Percentiles rank a stretch among this genome's conserved stretches.
Conservation (phyloP, 35 echinoderm and acorn worm genomes). For the Eucidaris tribuloides region DNA sequence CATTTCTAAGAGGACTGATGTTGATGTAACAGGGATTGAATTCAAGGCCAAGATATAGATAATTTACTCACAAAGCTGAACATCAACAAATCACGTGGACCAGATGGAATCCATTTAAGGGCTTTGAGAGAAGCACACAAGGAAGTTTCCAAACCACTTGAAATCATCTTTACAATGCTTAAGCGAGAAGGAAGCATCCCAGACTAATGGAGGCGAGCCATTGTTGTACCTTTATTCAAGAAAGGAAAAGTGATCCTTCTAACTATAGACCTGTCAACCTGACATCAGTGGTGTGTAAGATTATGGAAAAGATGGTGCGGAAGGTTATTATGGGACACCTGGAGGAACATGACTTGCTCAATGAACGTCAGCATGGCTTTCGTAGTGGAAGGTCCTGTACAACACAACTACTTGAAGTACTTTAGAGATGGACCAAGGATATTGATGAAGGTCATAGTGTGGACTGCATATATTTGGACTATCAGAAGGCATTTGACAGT, state of each 20-base stretch:
- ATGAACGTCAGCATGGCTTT: slow-evolving; percentile 34
- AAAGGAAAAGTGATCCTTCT: background rate
- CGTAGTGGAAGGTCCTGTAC: slow-evolving; percentile 6
- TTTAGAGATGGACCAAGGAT: background rate
- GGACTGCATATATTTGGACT: slow-evolving; percentile 5
- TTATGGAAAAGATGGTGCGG: slow-evolving; percentile 32
- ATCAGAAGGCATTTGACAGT: slow-evolving; percentile 23
- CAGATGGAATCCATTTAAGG: slow-evolving; percentile 28
- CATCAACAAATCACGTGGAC: background rate
- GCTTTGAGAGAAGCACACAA: background rate
- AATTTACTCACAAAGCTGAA: slow-evolving; percentile 3
- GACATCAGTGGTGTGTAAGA: slow-evolving; percentile 17
- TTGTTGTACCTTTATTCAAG: background rate
- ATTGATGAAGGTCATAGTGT: slow-evolving; percentile 26
- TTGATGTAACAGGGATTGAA: background rate
- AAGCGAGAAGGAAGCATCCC: background rate
- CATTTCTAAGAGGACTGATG: background rate
- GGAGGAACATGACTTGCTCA: slow-evolving; percentile 1
- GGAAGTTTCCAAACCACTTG: slow-evolving; percentile 6
- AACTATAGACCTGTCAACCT: slow-evolving; percentile 42
- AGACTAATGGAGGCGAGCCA: background rate
- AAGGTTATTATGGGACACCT: slow-evolving; percentile 14
- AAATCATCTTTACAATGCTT: slow-evolving; percentile 15
- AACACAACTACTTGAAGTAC: slow-evolving; percentile 25
- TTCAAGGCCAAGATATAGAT: background rate